Base-by-base conservation (phyloP, 2,797 vertebrate genomes). In the Gadopsis bispinosus region DNA sequence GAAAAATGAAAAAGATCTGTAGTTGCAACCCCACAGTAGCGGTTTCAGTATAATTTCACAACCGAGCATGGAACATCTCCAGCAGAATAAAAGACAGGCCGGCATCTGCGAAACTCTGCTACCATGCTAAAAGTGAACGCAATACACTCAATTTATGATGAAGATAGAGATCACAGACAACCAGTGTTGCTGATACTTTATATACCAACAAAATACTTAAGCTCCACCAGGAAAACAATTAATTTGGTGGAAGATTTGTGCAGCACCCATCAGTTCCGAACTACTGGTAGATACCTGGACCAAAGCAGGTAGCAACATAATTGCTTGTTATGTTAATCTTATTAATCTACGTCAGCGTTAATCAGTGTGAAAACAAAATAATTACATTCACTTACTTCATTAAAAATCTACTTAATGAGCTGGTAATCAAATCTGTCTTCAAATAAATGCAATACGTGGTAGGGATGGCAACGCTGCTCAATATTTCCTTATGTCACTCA, bases 341-440 rank as follows among this genome's bases (percentile, higher is more conserved):
- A 20, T 69, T 77, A 45, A 68, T 73, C 41, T 64, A 69, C 0
- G 17, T 20, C 54, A 17, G 17, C 31, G 37, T 71, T 81, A 80
- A 74, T 70, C 51, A 80, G 22, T 29, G 58, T 61, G 31, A 68
- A 81, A 72, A 73, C 47, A 37, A 59, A 62, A 64, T 64, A 67
- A 75, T 83, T 74, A 69, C 58, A 53, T 62, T 55, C 19, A 43
- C 47, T 73, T 81, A 62, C n/a, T 58, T 47, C 5, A 75, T 80
- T 59, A 72, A 55, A 82, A 74, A 74, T 72, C 53, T 10, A 54
- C 70, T 75, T 64, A 62, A 75, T 72, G 59, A 74, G 68, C 58
- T 76, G 35, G 10, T 48, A 73, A 81, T 78, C 59, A 75, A 83
- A 63, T 41, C n/a, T 45, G 48, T 10, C n/a, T 47, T 54, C 45